These are phyloP conservation scores for Prenolepis imparis DNA, from an alignment of 2,888 invertebrate genomes.

Conservation along the genomic window DNA sequence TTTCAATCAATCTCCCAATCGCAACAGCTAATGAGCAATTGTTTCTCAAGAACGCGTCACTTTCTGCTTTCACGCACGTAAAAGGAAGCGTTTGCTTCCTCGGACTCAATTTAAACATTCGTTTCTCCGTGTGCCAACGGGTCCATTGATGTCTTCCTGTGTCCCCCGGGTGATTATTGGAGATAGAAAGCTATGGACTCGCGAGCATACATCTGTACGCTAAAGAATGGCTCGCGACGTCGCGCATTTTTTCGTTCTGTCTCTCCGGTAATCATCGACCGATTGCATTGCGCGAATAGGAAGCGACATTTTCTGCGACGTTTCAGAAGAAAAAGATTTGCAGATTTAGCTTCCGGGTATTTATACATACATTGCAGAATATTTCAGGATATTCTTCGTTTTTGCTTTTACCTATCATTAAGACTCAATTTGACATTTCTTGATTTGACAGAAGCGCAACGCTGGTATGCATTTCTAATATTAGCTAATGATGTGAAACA, in stretches of 20 bases:
- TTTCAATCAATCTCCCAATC: constrained; percentile 54
- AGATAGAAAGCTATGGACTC: constrained; percentile 58
- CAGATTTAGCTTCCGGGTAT: constrained; percentile 49
- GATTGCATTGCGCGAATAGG: constrained; percentile 43
- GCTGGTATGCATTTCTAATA: background rate
- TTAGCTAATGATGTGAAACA: constrained; percentile 21
- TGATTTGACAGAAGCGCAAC: background rate
- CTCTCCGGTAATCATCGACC: constrained; percentile 52
- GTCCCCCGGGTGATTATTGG: constrained; percentile 36
- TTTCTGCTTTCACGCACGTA: constrained; percentile 66
- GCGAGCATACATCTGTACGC: constrained; percentile 35
- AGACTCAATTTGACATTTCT: background rate
- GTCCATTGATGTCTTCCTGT: constrained; percentile 59
- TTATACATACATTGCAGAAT: background rate
- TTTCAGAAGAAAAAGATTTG: constrained; percentile 28
- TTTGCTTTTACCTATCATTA: background rate
- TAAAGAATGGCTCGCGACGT: constrained; percentile 46
- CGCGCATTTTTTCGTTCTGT: constrained; percentile 44
- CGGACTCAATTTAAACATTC: constrained; percentile 57
- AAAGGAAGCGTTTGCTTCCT: constrained; percentile 40
- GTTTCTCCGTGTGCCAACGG: constrained; percentile 43
- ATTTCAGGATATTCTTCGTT: background rate
- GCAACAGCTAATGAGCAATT: constrained; percentile 64
- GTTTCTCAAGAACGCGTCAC: constrained; percentile 65
- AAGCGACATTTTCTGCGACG: constrained; percentile 38